phyloP scores from a whole-genome alignment of 2,888 invertebrate genomes.

The Spodoptera exigua region DNA sequence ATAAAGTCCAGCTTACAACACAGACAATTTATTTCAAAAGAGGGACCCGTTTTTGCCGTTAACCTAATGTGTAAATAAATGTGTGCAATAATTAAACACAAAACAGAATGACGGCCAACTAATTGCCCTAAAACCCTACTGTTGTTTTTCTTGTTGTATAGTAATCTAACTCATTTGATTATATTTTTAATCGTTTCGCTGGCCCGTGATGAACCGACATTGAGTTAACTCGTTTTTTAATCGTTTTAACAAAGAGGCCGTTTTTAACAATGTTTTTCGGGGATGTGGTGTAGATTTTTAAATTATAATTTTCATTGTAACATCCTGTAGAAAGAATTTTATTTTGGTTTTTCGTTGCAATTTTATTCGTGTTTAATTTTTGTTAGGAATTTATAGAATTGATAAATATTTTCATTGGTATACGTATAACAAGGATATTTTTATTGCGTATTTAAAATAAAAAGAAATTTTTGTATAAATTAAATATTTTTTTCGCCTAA shows the following conservation, averaged over 20 bases:
- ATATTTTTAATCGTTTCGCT: slow-evolving; percentile 44
- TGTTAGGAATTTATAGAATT: too few relatives aligned
- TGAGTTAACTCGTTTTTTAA: slow-evolving; percentile 35
- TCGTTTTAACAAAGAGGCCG: slow-evolving; percentile 23
- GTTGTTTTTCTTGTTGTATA: slow-evolving; percentile 56
- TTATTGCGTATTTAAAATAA: too few relatives aligned
- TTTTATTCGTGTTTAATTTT: too few relatives aligned
- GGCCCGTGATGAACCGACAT: slow-evolving; percentile 35
- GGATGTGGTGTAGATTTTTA: background rate
- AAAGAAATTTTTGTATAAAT: too few relatives aligned
- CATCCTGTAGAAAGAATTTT: background rate
- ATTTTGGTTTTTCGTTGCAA: too few relatives aligned
- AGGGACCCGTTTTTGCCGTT: slow-evolving; percentile 83
- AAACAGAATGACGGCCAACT: slow-evolving; percentile 77
- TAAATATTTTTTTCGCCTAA: too few relatives aligned
- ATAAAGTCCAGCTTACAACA: slow-evolving; percentile 43
- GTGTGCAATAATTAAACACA: slow-evolving; percentile 85
- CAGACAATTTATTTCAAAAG: slow-evolving; percentile 81
- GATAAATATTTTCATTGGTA: too few relatives aligned
- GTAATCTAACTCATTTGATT: slow-evolving; percentile 53
- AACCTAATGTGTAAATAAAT: slow-evolving; percentile 86
- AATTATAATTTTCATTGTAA: background rate
- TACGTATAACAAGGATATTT: too few relatives aligned
- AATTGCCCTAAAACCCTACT: slow-evolving; percentile 75
- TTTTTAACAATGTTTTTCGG: slow-evolving; percentile 11